phyloP scores from a whole-genome alignment of 1,140 invertebrate species.

The Mizuhopecten yessoensis region DNA sequence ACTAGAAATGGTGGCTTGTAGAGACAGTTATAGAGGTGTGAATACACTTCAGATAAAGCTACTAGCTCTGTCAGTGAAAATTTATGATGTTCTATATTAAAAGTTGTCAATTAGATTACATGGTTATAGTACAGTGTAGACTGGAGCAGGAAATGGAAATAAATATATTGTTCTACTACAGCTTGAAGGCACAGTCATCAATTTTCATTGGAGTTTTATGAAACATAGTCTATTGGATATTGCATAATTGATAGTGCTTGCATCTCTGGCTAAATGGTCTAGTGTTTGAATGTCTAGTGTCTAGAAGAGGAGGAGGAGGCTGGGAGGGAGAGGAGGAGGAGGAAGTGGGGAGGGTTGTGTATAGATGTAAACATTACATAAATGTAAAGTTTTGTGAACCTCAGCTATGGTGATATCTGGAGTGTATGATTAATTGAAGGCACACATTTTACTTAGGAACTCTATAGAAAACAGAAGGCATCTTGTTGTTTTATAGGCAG shows the following conservation, averaged over 20 bases:
- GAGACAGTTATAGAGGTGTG: not conserved
- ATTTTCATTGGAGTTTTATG: conserved; percentile 29
- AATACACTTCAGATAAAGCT: not conserved
- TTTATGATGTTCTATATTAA: not conserved
- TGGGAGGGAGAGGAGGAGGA: too few species aligned
- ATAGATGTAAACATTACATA: not conserved
- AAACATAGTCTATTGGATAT: conserved; percentile 28
- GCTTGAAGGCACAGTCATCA: not conserved
- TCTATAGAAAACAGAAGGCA: not conserved
- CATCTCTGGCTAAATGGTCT: not conserved
- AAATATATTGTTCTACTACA: not conserved
- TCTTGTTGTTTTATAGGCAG: conserved; percentile 33
- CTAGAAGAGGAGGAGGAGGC: not conserved
- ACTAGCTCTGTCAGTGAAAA: not conserved
- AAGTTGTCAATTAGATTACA: not conserved
- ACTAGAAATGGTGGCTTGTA: not conserved
- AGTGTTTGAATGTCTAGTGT: not conserved
- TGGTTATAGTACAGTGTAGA: not conserved
- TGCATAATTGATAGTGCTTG: not conserved
- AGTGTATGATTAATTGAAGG: conserved; percentile 10
- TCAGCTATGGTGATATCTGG: not conserved
- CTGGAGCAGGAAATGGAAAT: conserved; percentile 15
- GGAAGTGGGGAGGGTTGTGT: too few species aligned
- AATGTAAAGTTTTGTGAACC: not conserved
- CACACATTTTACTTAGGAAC: not conserved